phyloP scores from a whole-genome alignment of 2,797 vertebrate species.

The Heteromormyrus szaboi region DNA sequence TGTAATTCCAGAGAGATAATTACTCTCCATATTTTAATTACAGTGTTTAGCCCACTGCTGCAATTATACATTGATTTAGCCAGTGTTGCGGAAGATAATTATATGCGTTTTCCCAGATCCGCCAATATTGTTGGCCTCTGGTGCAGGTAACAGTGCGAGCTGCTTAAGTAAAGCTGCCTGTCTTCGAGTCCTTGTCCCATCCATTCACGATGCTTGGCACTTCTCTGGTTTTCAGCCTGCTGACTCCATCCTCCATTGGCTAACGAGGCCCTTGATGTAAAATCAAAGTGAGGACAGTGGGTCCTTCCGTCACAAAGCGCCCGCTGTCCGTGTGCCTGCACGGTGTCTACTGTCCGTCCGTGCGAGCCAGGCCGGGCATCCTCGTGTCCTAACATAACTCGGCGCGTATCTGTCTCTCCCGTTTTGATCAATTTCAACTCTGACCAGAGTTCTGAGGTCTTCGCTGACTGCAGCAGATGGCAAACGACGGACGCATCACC shows the following conservation, averaged over 20 bases:
- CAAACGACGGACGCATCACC: not conserved
- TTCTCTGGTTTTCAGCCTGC: not conserved
- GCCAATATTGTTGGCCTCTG: not conserved
- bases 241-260: not conserved
- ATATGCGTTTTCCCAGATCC: not conserved
- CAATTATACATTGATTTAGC: not conserved
- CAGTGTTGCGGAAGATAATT: conserved; percentile 4
- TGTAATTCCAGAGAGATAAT: not conserved
- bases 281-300: not conserved
- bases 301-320: not conserved
- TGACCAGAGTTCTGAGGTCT: not conserved
- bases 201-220: not conserved
- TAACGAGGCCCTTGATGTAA: not conserved
- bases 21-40: conserved; percentile 14
- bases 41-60: conserved; percentile 7
- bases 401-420: not conserved
- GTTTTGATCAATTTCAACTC: not conserved
- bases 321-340: not conserved
- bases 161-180: not conserved
- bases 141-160: not conserved
- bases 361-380: not conserved
- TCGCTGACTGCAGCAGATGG: not conserved
- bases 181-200: not conserved
- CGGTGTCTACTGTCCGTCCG: not conserved
- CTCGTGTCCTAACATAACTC: not conserved